Evolutionary conservation across 2,888 invertebrate genomes (phyloP).

Genomic region (Thysanoteuthis rhombus): DNA sequence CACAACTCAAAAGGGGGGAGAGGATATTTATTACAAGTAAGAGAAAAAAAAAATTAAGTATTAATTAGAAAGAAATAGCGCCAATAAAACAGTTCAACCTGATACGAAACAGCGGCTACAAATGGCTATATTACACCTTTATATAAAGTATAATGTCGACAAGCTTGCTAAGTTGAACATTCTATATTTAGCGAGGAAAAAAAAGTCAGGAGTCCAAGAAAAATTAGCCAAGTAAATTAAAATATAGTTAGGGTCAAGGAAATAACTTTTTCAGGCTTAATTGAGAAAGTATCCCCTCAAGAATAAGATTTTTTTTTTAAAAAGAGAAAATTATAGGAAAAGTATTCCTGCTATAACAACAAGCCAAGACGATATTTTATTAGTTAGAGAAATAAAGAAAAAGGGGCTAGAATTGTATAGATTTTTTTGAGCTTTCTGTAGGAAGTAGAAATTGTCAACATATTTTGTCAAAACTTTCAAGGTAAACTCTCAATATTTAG

Average conservation of each 20-base stretch:
- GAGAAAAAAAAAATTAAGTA: neutral
- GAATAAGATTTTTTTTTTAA: too few relatives aligned
- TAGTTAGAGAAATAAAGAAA: too few relatives aligned
- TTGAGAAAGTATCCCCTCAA: too few relatives aligned
- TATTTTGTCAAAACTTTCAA: too few relatives aligned
- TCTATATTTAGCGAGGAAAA: slow-evolving; percentile 30
- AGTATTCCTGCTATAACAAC: too few relatives aligned
- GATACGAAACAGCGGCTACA: neutral
- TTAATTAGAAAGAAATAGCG: neutral
- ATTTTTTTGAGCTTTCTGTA: too few relatives aligned
- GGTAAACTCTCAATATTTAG: neutral
- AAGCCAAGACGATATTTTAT: too few relatives aligned
- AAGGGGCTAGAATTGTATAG: too few relatives aligned
- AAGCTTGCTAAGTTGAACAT: neutral
- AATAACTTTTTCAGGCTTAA: too few relatives aligned
- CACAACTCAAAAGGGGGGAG: neutral
- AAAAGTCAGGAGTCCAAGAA: neutral
- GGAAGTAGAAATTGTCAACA: too few relatives aligned
- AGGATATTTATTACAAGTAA: neutral
- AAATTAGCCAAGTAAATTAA: neutral
- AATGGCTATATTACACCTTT: neutral
- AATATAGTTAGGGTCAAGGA: neutral
- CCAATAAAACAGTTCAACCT: neutral
- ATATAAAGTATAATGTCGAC: neutral
- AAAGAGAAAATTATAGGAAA: too few relatives aligned